These are phyloP conservation scores for Odobenus rosmarus DNA, from an alignment of 2,113 vertebrate genomes.

Conservation along the genomic window DNA sequence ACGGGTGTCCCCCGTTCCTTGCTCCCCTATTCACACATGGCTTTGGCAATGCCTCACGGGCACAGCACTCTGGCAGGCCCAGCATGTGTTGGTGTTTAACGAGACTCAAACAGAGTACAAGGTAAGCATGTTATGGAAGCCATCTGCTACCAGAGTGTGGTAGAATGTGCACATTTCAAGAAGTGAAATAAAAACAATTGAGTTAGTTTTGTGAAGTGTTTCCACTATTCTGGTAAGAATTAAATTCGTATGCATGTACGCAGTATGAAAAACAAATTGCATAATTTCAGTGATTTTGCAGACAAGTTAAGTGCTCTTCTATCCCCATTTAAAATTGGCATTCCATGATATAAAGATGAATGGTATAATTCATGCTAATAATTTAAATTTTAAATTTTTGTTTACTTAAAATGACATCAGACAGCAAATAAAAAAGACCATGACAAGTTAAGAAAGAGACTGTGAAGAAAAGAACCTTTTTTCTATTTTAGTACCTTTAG, in stretches of 20 bases:
- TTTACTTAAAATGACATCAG: slow-evolving; percentile 8
- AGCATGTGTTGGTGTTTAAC: background rate
- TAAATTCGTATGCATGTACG: background rate
- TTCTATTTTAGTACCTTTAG: background rate
- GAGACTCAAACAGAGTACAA: background rate
- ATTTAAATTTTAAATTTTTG: slow-evolving; percentile 2
- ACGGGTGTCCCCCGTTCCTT: accelerated
- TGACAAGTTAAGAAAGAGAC: background rate
- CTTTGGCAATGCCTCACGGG: background rate
- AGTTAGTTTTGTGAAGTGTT: background rate
- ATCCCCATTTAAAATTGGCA: slow-evolving; percentile 11
- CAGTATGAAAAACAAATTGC: background rate
- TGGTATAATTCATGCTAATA: background rate
- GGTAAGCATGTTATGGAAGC: background rate
- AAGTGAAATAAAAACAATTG: slow-evolving; percentile 20
- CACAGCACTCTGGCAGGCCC: too few relatives aligned
- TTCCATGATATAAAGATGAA: background rate
- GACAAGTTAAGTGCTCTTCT: background rate
- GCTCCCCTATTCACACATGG: background rate
- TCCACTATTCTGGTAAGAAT: background rate
- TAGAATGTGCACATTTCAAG: background rate
- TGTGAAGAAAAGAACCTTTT: background rate
- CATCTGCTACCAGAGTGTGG: background rate
- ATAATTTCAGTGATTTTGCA: background rate
- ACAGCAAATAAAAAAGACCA: background rate